Evolutionary conservation across 1,140 invertebrate genomes (phyloP), one percentile per base, ranked within the genome.

Genomic region (Aleiodes sp.): DNA sequence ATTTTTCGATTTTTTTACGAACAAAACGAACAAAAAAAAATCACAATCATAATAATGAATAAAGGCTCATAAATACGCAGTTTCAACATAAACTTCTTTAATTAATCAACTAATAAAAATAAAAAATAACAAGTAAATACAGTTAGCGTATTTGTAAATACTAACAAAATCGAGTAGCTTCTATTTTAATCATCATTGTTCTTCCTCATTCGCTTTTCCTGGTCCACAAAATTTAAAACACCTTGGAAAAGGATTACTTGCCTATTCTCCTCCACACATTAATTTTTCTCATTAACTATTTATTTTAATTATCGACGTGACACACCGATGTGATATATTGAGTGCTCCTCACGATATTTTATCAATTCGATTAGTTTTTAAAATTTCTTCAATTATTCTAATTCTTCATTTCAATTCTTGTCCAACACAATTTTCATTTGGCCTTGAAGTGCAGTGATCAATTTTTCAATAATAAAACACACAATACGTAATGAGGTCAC

Each of bases 171-270:
- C 16, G 26, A 24, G 19, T 10, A 52, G 16, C 21, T 12, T 61
- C 29, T 56, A 6, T 64, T 21, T 31, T 56, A 16, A 33, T 64
- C 37, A 46, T 35, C 19, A 10, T 12, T 37, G 46, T 66, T 57
- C 31, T n/a, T 28, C 57, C 26, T 26, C 60, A 43, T 65, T 46
- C 26, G 19, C 64, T 31, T 66, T 35, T 31, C 46, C 65, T 66
- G 65, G 65, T 66, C 65, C 65, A 57, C 52, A 57, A 28, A 21
- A 37, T 24, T 37, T 6, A 59, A 35, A 37, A 66, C 19, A n/a
- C 43, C 43, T 21, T 35, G 10, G 19, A 33, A 52, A 52, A 16
- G 12, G 41, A 19, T 7, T 1, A 9, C 16, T 9, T 24, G 26
- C 29, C 29, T 37, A 33, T 35, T 66, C 64, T 57, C 41, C 63